Evolutionary conservation across 2,888 invertebrate genomes (phyloP), one percentile per base, ranked within the genome.

Genomic region (Ditylenchus weischeri): DNA sequence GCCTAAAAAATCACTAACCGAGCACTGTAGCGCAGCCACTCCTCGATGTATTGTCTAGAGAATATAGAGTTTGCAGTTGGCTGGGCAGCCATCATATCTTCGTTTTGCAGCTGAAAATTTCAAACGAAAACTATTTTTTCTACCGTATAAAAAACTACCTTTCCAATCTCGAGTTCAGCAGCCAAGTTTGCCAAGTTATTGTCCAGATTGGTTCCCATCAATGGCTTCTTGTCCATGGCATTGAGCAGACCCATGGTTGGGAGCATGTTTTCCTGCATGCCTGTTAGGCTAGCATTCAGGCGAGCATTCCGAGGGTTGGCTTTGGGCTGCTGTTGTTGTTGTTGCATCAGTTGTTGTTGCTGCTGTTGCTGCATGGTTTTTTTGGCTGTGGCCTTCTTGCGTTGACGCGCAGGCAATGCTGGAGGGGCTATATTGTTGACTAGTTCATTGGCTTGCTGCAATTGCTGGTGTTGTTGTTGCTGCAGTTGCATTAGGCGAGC

Each of bases 1-100:
- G 6, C 13, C 8, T 43, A 43, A 43, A 15, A 43, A 15, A n/a
- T n/a, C 43, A 43, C 43, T 8, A 43, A 15, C 43, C 43, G 11
- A 43, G 69, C 60, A 50, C 57, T 69, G 57, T 69, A 69, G 38
- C 69, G 69, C 36, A 72, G 57, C 72, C 72, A 69, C 35, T 69
- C 72, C 43, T 69, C 72, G 21, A 69, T 58, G 51, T 64, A 68
- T 35, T 69, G 70, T 15, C 69, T 68, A 4, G 69, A 70, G 47
- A 50, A 69, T 15, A 69, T 58, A 7, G 29, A 47, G 15, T 51
- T 36, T 1, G 62, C 64, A 21, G 62, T 50, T 29, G 48, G 47
- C 7, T 38, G 38, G 38, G 57, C 62, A 6, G 57, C 64, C 13
- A 23, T 50, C 62, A 54, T 29, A 2, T 54, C 57, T 6, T 59